These are phyloP conservation scores for Pseudonaja textilis DNA, from an alignment of 2,113 vertebrate genomes.

Conservation along the genomic window DNA sequence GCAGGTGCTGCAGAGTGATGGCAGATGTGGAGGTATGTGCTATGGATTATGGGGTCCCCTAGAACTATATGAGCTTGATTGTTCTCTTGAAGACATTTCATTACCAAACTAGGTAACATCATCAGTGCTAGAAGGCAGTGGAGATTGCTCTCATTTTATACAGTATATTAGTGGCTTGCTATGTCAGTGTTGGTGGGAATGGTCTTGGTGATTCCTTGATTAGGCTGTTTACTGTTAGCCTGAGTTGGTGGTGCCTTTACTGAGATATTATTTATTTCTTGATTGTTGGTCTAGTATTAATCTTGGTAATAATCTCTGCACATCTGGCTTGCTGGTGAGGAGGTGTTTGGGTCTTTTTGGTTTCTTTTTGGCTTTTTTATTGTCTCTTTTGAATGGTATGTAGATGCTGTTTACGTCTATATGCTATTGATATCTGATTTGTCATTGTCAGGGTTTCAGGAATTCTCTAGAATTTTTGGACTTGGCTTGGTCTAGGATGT, in stretches of 20 bases:
- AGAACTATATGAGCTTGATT: background rate
- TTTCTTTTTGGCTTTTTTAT: background rate
- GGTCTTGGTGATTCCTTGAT: background rate
- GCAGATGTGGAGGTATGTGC: too few species aligned
- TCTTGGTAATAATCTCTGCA: background rate
- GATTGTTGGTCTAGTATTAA: background rate
- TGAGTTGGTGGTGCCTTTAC: background rate
- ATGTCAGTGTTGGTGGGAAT: background rate
- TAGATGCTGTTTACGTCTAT: background rate
- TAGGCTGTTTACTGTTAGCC: too few species aligned
- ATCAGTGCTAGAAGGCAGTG: background rate
- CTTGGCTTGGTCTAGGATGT: background rate
- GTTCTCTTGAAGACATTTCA: background rate
- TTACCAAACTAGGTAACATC: background rate
- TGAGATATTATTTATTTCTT: background rate
- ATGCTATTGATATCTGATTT: background rate
- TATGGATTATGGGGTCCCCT: background rate
- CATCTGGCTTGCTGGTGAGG: background rate
- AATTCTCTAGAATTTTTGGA: background rate
- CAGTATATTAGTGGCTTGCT: background rate
- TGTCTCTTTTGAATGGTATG: background rate
- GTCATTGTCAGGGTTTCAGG: background rate
- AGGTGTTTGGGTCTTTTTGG: background rate
- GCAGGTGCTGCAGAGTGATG: too few species aligned
- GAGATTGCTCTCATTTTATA: background rate